Base-by-base conservation (phyloP, 2,888 invertebrate species). In the Portevinia maculata region DNA sequence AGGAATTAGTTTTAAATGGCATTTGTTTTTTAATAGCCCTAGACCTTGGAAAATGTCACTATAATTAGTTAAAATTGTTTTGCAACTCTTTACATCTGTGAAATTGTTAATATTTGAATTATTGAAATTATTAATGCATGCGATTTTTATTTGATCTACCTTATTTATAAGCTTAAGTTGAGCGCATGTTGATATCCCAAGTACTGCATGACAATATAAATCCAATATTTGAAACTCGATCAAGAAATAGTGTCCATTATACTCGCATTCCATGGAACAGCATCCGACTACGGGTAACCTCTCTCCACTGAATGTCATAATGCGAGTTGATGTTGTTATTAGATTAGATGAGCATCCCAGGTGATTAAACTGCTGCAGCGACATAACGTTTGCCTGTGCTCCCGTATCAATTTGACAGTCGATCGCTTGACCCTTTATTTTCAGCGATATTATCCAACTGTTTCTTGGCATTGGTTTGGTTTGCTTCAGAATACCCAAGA, bases 391-490 rank as follows among this genome's bases (percentile, higher is more conserved):
- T n/a, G n/a, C n/a, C n/a, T n/a, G n/a, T n/a, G n/a, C n/a, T n/a
- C n/a, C n/a, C n/a, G n/a, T n/a, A n/a, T n/a, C n/a, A n/a, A n/a
- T n/a, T n/a, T n/a, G n/a, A n/a, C n/a, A n/a, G 21, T 37, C 21
- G 6, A 55, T 55, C 8, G 11, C n/a, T 3, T 34, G 53, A 13
- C 21, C 34, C 53, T 30, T 21, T 21, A 34, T 34, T 7, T 53
- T 53, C 19, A 37, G 55, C 24, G 28, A 13, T 13, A 28, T 50
- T 28, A 50, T 50, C 50, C 50, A 50, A 50, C 50, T 50, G 50
- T 37, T 55, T 34, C 8, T 55, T 21, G 55, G 37, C 11, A 17
- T 21, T 11, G 53, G 11, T 19, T 9, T 53, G 34, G 24, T 28
- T 50, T 50, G 24, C 50, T 28, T 8, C 50, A 50, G 13, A 4